Evolutionary conservation across 2,797 vertebrate genomes (phyloP).

Genomic region (Fringilla coelebs): DNA sequence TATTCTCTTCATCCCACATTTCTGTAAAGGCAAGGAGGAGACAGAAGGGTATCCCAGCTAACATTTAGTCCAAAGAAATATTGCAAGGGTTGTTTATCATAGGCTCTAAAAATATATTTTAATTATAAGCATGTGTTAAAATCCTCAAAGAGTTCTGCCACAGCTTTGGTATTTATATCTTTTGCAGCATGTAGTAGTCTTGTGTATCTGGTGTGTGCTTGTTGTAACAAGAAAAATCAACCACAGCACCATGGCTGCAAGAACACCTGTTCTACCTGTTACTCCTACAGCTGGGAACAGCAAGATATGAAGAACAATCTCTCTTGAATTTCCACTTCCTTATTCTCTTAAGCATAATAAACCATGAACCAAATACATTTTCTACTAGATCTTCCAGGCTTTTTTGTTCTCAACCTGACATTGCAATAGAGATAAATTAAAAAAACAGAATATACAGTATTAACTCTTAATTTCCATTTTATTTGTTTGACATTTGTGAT

Average conservation of each 20-base stretch:
- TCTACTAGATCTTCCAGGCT: neutral
- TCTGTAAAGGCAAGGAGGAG: neutral
- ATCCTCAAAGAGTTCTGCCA: neutral
- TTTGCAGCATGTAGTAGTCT: neutral
- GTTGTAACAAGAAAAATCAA: neutral
- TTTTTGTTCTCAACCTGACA: neutral
- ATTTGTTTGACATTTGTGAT: neutral
- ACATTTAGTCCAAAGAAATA: neutral
- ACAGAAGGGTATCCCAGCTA: neutral
- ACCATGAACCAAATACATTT: neutral
- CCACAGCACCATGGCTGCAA: neutral
- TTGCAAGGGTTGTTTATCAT: neutral
- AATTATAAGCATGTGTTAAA: neutral
- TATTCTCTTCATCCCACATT: neutral
- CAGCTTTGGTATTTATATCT: neutral
- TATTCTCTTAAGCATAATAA: neutral
- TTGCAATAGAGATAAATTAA: neutral
- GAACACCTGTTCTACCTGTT: neutral
- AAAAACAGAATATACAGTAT: neutral
- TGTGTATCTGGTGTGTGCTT: neutral
- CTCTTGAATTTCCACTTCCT: neutral
- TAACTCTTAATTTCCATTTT: neutral
- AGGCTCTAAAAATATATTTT: neutral
- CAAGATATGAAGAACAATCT: neutral
- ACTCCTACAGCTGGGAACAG: neutral